Conservation (phyloP, 2,113 vertebrate genomes). For the Columbina picui region DNA sequence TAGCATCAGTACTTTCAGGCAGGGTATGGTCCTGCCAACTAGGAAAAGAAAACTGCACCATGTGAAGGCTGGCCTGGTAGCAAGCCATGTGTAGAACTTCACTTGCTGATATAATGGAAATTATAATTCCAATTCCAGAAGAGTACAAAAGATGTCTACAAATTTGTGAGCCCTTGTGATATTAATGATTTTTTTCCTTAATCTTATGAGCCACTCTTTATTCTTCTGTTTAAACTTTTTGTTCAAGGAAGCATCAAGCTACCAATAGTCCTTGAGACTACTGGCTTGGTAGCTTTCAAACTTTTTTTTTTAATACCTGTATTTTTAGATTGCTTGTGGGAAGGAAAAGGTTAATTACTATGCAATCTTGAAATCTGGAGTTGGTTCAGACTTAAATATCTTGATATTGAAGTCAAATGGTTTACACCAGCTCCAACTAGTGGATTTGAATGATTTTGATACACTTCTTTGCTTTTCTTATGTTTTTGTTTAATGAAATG, state of each 20-base stretch:
- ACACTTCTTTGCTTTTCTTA: not conserved
- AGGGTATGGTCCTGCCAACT: not conserved
- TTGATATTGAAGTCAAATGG: not conserved
- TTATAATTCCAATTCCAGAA: not conserved
- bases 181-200: not conserved
- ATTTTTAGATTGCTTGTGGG: not conserved
- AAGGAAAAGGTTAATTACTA: not conserved
- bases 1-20: not conserved
- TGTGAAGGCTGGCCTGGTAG: not conserved
- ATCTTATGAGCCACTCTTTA: rapidly evolving
- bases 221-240: not conserved
- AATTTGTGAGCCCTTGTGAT: not conserved
- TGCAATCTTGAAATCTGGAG: not conserved
- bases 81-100: not conserved
- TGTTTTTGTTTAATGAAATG: not conserved
- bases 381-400: not conserved
- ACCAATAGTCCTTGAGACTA: not conserved
- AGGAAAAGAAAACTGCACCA: not conserved
- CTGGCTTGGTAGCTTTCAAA: not conserved
- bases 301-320: not conserved
- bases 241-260: not conserved
- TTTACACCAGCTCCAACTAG: not conserved
- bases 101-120: not conserved
- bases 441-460: not conserved
- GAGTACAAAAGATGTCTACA: not conserved